Conservation (phyloP, 2,888 invertebrate species). For the Steromphala cineraria region DNA sequence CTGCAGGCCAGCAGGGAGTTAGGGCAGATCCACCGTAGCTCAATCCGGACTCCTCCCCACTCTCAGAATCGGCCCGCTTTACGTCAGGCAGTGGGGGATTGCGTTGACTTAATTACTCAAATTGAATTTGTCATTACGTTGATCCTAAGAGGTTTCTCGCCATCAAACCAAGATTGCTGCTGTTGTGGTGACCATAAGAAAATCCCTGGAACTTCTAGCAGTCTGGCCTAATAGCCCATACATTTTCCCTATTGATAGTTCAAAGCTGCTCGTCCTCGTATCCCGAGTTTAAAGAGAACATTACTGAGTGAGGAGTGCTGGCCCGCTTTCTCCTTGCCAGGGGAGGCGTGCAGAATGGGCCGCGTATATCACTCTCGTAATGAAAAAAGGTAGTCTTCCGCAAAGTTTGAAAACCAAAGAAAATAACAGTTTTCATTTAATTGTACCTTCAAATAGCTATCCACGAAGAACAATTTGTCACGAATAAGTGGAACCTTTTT, state of each 20-base stretch:
- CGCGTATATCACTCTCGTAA: too few species aligned
- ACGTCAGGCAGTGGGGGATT: neutral
- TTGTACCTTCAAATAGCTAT: too few species aligned
- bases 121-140: slow-evolving; percentile 15
- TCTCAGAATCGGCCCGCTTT: neutral
- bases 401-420: too few species aligned
- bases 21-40: neutral
- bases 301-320: neutral
- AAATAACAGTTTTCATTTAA: too few species aligned
- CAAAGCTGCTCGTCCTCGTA: neutral
- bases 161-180: neutral
- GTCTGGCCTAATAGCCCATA: neutral
- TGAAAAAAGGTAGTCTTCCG: too few species aligned
- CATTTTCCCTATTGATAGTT: neutral
- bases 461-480: too few species aligned
- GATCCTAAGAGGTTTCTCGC: neutral
- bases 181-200: neutral
- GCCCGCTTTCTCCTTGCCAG: too few species aligned
- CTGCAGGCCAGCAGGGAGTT: neutral
- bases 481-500: too few species aligned
- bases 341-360: too few species aligned
- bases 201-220: neutral
- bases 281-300: neutral
- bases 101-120: slow-evolving; percentile 1
- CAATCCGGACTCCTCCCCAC: too few species aligned